Evolutionary conservation across 2,888 invertebrate genomes (phyloP).

Genomic region (Pharmacophagus antenor): DNA sequence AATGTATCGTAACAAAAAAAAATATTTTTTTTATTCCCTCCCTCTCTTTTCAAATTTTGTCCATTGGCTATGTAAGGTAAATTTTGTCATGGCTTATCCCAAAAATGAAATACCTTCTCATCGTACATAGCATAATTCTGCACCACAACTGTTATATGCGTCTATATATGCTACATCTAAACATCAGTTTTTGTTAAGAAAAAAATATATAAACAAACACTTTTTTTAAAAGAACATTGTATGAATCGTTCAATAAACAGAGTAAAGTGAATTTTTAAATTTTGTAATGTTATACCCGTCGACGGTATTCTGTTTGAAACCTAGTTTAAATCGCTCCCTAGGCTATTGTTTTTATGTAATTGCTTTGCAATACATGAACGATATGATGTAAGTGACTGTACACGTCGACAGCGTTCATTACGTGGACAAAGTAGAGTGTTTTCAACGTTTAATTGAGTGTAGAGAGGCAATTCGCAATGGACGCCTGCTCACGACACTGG

Average conservation of each 20-base stretch:
- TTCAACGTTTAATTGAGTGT: constrained; percentile 75
- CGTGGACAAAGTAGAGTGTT: constrained; percentile 74
- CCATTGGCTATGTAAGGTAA: too few species aligned
- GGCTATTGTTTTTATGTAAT: constrained; percentile 21
- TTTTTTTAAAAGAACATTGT: not conserved
- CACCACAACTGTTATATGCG: not conserved
- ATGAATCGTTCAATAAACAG: not conserved
- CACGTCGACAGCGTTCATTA: constrained; percentile 61
- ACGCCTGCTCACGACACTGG: constrained; percentile 69
- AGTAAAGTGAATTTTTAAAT: not conserved
- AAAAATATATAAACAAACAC: too few species aligned
- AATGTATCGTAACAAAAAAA: too few species aligned
- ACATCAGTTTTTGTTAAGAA: not conserved
- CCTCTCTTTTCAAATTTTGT: not conserved
- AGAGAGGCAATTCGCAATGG: constrained; percentile 71
- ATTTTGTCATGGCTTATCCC: too few species aligned
- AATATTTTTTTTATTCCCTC: too few species aligned
- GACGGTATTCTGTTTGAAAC: not conserved
- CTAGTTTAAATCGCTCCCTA: constrained; percentile 12
- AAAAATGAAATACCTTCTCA: too few species aligned
- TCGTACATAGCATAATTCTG: too few species aligned
- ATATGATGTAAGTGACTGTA: constrained; percentile 44
- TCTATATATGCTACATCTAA: not conserved
- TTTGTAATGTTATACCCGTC: not conserved
- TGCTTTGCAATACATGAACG: constrained; percentile 41